Conservation (phyloP, 2,797 vertebrate species). For the Trachops cirrhosus region DNA sequence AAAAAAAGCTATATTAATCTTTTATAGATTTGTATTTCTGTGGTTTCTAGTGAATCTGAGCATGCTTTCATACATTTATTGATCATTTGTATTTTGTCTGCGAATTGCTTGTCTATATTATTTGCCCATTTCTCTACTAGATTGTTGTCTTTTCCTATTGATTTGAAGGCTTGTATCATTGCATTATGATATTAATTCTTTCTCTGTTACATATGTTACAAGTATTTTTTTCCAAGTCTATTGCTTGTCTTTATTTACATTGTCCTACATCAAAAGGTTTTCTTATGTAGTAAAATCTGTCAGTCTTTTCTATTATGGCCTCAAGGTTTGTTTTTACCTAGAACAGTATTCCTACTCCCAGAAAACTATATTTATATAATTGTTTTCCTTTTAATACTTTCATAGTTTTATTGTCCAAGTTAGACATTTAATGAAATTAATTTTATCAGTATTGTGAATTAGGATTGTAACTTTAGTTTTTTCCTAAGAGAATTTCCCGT, state of each 20-base stretch:
- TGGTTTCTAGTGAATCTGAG: conserved; percentile 25
- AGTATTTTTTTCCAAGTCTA: background rate
- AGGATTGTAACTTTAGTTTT: conserved; percentile 31
- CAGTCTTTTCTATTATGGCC: background rate
- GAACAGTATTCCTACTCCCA: background rate
- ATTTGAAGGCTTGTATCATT: conserved; percentile 35
- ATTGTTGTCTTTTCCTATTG: conserved; percentile 45
- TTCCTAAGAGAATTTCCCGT: background rate
- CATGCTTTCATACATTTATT: conserved; percentile 8
- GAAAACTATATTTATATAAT: background rate
- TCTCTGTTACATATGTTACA: conserved; percentile 1
- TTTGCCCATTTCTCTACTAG: conserved; percentile 40
- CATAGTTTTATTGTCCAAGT: background rate
- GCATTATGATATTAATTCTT: conserved; percentile 32
- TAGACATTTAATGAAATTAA: background rate
- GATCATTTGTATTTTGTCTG: conserved; percentile 42
- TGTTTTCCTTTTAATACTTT: background rate
- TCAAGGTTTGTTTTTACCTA: conserved; percentile 27
- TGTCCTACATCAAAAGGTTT: conserved; percentile 7
- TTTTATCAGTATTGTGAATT: background rate
- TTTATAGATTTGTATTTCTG: conserved; percentile 44
- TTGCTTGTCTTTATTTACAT: conserved; percentile 27
- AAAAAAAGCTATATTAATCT: background rate
- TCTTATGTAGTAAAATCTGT: background rate
- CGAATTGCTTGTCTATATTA: conserved; percentile 43